Percentiles rank a stretch among this genome's conserved stretches.
Evolutionary conservation across 2,113 vertebrate species (phyloP).

Genomic region (Hyaena hyaena): DNA sequence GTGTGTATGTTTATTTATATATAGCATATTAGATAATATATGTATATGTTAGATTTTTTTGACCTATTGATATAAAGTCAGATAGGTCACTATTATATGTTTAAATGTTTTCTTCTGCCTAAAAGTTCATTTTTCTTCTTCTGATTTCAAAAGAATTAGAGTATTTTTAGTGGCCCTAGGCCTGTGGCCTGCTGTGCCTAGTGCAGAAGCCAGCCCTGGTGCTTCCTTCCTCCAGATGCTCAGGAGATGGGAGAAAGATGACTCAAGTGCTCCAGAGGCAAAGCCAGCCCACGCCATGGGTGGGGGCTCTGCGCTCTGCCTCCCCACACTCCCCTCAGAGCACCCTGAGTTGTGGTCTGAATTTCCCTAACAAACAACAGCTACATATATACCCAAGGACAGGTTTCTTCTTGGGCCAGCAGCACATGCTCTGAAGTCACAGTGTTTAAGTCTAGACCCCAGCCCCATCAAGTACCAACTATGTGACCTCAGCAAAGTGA

Average conservation of each 20-base stretch:
- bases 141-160: neutral
- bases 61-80: neutral
- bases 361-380: neutral
- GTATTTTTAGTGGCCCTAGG: neutral
- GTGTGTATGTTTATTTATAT: neutral
- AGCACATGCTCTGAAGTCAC: neutral
- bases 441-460: neutral
- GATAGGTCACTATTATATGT: neutral
- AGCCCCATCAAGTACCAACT: neutral
- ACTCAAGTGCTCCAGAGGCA: neutral
- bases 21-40: neutral
- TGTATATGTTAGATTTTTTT: neutral
- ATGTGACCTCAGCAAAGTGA: neutral
- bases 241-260: neutral
- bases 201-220: neutral
- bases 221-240: neutral
- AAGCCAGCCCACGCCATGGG: neutral
- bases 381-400: too few relatives aligned
- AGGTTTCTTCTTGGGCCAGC: neutral
- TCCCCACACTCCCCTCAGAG: rapidly evolving
- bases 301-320: neutral
- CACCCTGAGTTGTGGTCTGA: neutral
- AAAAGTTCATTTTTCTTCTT: neutral
- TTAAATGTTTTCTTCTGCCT: neutral
- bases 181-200: neutral